These are phyloP conservation scores for Hemiscyllium ocellatum DNA, from an alignment of 2,113 vertebrate genomes.

Conservation along the genomic window DNA sequence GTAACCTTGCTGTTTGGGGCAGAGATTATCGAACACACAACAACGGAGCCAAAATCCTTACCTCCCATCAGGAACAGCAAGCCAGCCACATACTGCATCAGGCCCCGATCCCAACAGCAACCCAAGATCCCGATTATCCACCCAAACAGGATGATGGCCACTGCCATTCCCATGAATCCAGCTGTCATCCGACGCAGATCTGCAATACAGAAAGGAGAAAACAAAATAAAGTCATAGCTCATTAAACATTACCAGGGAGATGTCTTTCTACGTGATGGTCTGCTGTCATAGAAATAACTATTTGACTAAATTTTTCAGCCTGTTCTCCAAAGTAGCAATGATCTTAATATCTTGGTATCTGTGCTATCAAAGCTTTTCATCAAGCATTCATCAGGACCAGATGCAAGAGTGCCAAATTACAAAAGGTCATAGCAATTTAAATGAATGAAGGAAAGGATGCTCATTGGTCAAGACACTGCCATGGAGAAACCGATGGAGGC, in stretches of 20 bases:
- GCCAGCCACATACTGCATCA: constrained; percentile 97
- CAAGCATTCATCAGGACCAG: too few relatives aligned
- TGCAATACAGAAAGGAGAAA: constrained; percentile 48
- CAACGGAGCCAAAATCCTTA: constrained; percentile 52
- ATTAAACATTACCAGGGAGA: background rate
- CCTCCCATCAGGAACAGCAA: constrained; percentile 99
- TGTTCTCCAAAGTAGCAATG: background rate
- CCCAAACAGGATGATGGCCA: constrained; percentile 94
- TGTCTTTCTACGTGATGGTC: background rate
- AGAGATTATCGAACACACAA: too few relatives aligned
- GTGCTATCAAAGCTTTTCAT: too few relatives aligned
- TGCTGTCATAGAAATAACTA: background rate
- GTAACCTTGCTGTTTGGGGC: background rate
- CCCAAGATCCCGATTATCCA: constrained; percentile 92
- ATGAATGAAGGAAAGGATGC: too few relatives aligned
- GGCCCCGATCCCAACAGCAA: constrained; percentile 94
- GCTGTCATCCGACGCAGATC: constrained; percentile 95
- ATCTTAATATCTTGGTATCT: too few relatives aligned
- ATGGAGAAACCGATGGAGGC: too few relatives aligned
- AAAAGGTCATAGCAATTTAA: too few relatives aligned
- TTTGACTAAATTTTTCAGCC: background rate
- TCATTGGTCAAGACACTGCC: too few relatives aligned
- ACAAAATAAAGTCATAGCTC: background rate
- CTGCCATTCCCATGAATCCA: constrained; percentile 97
- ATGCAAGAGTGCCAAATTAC: too few relatives aligned